A percentile compares a stretch with the other conserved stretches of the same genome.
Conservation (phyloP, 1,140 invertebrate species). For the Myzus persicae region DNA sequence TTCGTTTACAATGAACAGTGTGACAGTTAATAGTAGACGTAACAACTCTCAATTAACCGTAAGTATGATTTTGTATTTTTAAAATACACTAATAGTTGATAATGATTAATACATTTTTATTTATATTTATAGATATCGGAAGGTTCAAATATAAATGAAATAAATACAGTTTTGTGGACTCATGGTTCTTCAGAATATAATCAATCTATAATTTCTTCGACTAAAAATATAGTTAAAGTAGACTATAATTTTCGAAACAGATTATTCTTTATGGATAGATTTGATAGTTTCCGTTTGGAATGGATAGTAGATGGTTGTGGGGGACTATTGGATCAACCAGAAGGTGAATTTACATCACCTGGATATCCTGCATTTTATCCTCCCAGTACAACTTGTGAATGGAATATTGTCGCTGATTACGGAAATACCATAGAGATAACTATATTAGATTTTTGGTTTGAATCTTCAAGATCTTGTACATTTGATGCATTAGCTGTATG, state of each 20-base stretch:
- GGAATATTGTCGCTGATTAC: slow-evolving; percentile 74
- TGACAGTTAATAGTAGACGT: background rate
- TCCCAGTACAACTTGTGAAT: slow-evolving; percentile 74
- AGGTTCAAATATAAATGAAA: slow-evolving; percentile 27
- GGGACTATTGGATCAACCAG: slow-evolving; percentile 62
- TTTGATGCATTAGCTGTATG: slow-evolving; percentile 38
- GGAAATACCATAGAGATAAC: slow-evolving; percentile 66
- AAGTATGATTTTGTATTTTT: background rate
- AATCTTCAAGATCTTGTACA: background rate
- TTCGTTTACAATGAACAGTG: background rate
- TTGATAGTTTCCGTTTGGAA: slow-evolving; percentile 5
- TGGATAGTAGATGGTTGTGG: slow-evolving; percentile 65
- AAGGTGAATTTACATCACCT: slow-evolving; percentile 73
- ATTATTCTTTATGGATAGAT: slow-evolving; percentile 18
- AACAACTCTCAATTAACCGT: slow-evolving; percentile 20
- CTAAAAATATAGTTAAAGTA: slow-evolving; percentile 4
- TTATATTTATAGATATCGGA: slow-evolving; percentile 27
- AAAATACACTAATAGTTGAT: background rate
- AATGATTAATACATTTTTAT: background rate
- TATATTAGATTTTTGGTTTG: slow-evolving; percentile 36
- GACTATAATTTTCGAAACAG: background rate
- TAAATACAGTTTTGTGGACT: slow-evolving; percentile 32
- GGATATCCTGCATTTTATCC: slow-evolving; percentile 76
- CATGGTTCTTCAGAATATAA: background rate
- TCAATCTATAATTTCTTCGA: slow-evolving; percentile 3